These are phyloP conservation scores for Alloplasta piceator DNA, from an alignment of 2,888 invertebrate genomes.

Conservation along the genomic window DNA sequence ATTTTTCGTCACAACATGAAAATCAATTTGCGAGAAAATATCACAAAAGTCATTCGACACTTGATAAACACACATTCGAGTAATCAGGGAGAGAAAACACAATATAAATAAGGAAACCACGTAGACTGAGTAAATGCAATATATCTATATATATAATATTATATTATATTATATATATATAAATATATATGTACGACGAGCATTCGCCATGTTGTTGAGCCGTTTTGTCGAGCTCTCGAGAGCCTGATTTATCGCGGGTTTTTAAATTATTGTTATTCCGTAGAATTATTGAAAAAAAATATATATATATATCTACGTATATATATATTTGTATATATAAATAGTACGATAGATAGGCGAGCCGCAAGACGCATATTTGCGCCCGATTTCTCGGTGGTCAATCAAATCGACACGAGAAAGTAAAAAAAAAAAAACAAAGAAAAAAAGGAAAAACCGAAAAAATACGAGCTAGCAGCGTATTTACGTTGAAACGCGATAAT, in stretches of 20 bases:
- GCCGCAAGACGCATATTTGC: slow-evolving; percentile 27
- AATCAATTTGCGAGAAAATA: too few relatives aligned
- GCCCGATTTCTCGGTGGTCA: slow-evolving; percentile 39
- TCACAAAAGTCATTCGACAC: too few relatives aligned
- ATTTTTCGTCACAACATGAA: too few relatives aligned
- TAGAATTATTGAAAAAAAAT: slow-evolving; percentile 46
- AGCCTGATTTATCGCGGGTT: slow-evolving; percentile 71
- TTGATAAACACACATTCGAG: slow-evolving; percentile 11
- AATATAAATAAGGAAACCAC: slow-evolving; percentile 80
- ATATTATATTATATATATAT: too few relatives aligned
- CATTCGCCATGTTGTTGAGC: slow-evolving; percentile 80
- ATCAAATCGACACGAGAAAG: slow-evolving; percentile 1
- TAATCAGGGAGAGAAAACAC: slow-evolving; percentile 59
- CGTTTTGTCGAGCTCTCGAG: slow-evolving; percentile 73
- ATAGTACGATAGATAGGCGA: neutral
- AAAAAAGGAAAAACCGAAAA: neutral
- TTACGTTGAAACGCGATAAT: neutral
- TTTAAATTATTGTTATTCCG: slow-evolving; percentile 63
- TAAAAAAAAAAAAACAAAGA: slow-evolving; percentile 19
- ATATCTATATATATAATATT: too few relatives aligned
- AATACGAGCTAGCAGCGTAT: slow-evolving; percentile 7
- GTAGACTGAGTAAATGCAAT: slow-evolving; percentile 83
- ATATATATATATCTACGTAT: neutral
- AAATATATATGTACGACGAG: too few relatives aligned
- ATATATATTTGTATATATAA: too few relatives aligned